Evolutionary conservation across 2,888 invertebrate species (phyloP), one percentile per base, ranked within the genome.

Genomic region (Heliconius ethilla): DNA sequence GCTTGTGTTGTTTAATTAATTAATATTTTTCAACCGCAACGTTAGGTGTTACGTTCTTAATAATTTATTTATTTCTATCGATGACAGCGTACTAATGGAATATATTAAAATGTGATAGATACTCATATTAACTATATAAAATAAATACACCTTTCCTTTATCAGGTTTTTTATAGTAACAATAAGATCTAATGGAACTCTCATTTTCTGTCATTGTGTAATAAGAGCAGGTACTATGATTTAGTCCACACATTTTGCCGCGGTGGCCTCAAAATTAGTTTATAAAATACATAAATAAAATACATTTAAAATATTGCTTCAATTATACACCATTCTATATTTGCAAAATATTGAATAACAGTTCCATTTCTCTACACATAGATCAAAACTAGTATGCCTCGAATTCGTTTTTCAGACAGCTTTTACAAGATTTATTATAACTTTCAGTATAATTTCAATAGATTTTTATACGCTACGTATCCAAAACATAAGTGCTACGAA

Each of bases 261-360:
- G n/a, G n/a, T n/a, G n/a, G n/a, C n/a, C n/a, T n/a, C n/a, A n/a
- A n/a, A n/a, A n/a, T n/a, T n/a, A n/a, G n/a, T n/a, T n/a, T n/a
- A n/a, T n/a, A n/a, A n/a, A n/a, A n/a, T n/a, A n/a, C n/a, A n/a
- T n/a, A n/a, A n/a, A n/a, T n/a, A n/a, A n/a, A n/a, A n/a, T n/a
- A n/a, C n/a, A n/a, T n/a, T n/a, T n/a, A n/a, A n/a, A n/a, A n/a
- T n/a, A n/a, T n/a, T n/a, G n/a, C n/a, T n/a, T n/a, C n/a, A n/a
- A 67, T 67, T 40, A 13, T 67, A 40, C 67, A 25, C 67, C 11
- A 67, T 40, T 67, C 37, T 67, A 40, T 67, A 67, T 67, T 67
- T 67, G 40, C 13, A 67, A 67, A 67, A 67, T 67, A 67, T 67
- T 67, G 67, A 40, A 67, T 25, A 67, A 67, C 67, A n/a, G 67